Evolutionary conservation across 2,113 vertebrate species (phyloP).

Genomic region (Percina caprodes): DNA sequence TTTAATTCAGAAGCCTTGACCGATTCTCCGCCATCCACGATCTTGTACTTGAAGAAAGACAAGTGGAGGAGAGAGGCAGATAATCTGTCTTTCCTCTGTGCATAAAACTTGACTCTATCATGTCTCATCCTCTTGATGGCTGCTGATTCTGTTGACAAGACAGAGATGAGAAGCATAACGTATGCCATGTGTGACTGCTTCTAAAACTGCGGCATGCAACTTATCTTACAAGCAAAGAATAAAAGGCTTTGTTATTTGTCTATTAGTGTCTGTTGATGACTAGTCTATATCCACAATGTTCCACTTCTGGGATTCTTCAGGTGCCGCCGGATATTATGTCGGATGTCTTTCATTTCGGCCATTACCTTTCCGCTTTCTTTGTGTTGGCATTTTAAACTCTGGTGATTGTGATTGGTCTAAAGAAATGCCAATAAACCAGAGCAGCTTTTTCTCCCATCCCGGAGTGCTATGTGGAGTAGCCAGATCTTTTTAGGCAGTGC

Average conservation of each 20-base stretch:
- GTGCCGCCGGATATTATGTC: too few relatives aligned
- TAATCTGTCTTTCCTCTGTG: slow-evolving; percentile 8
- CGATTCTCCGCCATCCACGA: neutral
- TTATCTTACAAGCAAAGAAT: neutral
- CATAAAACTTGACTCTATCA: slow-evolving; percentile 14
- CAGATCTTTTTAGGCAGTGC: too few relatives aligned
- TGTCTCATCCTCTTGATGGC: slow-evolving; percentile 5
- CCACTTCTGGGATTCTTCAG: too few relatives aligned
- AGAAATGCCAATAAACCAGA: too few relatives aligned
- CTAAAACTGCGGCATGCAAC: neutral
- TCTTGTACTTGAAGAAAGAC: slow-evolving; percentile 36
- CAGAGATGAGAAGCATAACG: neutral
- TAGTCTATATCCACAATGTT: too few relatives aligned
- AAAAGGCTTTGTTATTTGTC: neutral
- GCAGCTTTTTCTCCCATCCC: too few relatives aligned
- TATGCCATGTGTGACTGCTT: slow-evolving; percentile 16
- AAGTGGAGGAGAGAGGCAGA: slow-evolving; percentile 24
- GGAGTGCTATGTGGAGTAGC: too few relatives aligned
- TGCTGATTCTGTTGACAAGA: neutral
- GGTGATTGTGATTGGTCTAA: too few relatives aligned
- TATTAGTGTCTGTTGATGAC: too few relatives aligned
- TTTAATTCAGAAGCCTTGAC: slow-evolving; percentile 37
- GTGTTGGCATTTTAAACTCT: too few relatives aligned
- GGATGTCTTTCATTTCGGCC: too few relatives aligned
- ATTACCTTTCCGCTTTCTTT: too few relatives aligned